A percentile compares a stretch with the other conserved stretches of the same genome.
phyloP scores from a whole-genome alignment of 2,888 invertebrate species.

The Coenonympha glycerion region DNA sequence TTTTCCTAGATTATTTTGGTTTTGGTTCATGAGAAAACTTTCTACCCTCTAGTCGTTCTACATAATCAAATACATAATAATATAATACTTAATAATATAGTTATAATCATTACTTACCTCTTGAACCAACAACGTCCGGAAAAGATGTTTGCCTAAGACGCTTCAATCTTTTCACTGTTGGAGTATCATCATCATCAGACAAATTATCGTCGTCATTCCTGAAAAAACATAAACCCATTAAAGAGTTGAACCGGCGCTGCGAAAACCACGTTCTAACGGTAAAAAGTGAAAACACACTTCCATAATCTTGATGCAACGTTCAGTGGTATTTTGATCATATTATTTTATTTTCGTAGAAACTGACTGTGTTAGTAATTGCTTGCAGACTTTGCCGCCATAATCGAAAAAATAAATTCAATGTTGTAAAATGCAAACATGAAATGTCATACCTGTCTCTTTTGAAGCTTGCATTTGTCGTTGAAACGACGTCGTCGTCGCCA shows the following conservation, averaged over 20 bases:
- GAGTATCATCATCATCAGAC: conserved; percentile 62
- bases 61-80: too few species aligned
- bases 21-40: too few species aligned
- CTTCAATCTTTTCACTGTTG: conserved; percentile 58
- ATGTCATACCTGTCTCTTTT: conserved; percentile 73
- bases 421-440: conserved; percentile 73
- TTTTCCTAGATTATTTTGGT: too few species aligned
- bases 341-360: conserved; percentile 23
- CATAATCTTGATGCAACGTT: conserved; percentile 61
- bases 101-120: conserved; percentile 50
- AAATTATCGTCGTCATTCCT: conserved; percentile 61
- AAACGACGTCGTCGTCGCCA: conserved; percentile 49
- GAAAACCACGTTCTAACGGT: background rate
- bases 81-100: background rate
- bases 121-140: conserved; percentile 51
- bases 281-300: conserved; percentile 40
- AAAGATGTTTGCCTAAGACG: conserved; percentile 52
- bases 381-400: conserved; percentile 70
- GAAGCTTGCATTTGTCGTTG: conserved; percentile 49
- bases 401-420: conserved; percentile 37
- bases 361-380: conserved; percentile 33
- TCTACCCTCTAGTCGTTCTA: too few species aligned
- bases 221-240: conserved; percentile 33
- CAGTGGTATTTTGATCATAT: conserved; percentile 55
- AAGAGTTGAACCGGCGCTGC: background rate